Evolutionary conservation across 1,140 invertebrate genomes (phyloP).

Genomic region (Gonatopus flavifemur): DNA sequence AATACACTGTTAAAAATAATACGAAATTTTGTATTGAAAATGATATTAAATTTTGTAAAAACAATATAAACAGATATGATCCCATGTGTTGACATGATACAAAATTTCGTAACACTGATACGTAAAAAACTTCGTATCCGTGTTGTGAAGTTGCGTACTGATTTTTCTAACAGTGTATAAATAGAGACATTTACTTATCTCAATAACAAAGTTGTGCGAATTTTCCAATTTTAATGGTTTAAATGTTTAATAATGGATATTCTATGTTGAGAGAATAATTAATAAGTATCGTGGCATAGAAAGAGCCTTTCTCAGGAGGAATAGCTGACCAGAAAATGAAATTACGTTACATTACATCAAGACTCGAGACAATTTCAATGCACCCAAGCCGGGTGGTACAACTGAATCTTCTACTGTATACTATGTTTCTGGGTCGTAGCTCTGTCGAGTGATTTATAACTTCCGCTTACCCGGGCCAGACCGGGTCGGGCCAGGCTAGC

Average conservation of each 20-base stretch:
- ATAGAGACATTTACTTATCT: neutral
- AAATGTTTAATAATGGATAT: conserved; percentile 11
- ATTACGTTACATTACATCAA: conserved; percentile 39
- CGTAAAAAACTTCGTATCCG: neutral
- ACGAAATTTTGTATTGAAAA: too few species aligned
- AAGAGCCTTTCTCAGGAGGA: conserved; percentile 29
- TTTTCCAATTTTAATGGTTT: conserved; percentile 18
- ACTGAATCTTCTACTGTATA: conserved; percentile 24
- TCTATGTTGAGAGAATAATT: conserved; percentile 11
- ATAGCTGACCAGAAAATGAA: conserved; percentile 42
- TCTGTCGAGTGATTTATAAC: conserved; percentile 41
- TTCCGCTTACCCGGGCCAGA: conserved; percentile 36
- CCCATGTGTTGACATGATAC: too few species aligned
- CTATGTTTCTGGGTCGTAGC: conserved; percentile 39
- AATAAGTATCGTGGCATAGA: conserved; percentile 2
- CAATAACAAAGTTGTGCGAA: conserved; percentile 8
- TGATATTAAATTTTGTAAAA: too few species aligned
- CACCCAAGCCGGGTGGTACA: conserved; percentile 22
- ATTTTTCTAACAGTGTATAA: neutral
- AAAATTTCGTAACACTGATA: too few species aligned
- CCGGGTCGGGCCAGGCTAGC: too few species aligned
- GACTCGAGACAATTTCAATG: too few species aligned
- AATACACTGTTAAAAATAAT: too few species aligned
- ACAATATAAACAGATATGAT: too few species aligned
- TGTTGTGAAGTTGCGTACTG: neutral